Evolutionary conservation across 2,113 vertebrate species (phyloP).

Genomic region (Polyodon spathula): DNA sequence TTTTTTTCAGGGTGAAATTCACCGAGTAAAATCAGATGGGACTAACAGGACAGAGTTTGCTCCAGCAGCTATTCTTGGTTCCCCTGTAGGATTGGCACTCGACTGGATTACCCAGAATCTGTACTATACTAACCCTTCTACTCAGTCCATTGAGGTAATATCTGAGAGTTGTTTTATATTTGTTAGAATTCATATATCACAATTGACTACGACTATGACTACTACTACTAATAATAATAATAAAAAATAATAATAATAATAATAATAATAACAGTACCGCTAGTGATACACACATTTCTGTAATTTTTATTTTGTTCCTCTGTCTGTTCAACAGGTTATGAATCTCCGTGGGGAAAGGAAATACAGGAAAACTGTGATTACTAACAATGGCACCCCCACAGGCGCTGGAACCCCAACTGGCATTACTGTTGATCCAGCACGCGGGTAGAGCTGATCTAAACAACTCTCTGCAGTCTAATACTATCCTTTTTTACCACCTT

Average conservation of each 20-base stretch:
- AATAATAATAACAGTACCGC: too few relatives aligned
- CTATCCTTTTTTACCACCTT: too few relatives aligned
- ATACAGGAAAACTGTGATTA: conserved; percentile 84
- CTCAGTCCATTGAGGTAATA: conserved; percentile 82
- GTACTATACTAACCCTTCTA: conserved; percentile 79
- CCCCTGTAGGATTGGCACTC: conserved; percentile 75
- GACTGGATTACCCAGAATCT: conserved; percentile 93
- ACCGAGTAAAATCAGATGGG: conserved; percentile 85
- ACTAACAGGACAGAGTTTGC: conserved; percentile 80
- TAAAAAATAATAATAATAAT: background rate
- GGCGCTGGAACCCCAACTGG: conserved; percentile 79
- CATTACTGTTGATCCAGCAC: conserved; percentile 79
- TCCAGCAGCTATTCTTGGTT: conserved; percentile 71
- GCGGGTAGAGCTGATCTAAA: conserved; percentile 70
- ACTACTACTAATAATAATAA: background rate
- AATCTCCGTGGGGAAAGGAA: conserved; percentile 67
- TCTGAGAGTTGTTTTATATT: background rate
- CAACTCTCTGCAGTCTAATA: conserved; percentile 7
- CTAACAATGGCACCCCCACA: conserved; percentile 76
- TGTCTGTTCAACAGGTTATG: conserved; percentile 63
- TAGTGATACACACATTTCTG: background rate
- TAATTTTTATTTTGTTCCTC: conserved; percentile 6
- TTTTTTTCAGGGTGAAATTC: conserved; percentile 81
- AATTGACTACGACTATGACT: background rate
- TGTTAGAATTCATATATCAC: background rate